These are phyloP conservation scores for Phaedon cochleariae DNA, from an alignment of 2,888 invertebrate species.

Conservation along the genomic window DNA sequence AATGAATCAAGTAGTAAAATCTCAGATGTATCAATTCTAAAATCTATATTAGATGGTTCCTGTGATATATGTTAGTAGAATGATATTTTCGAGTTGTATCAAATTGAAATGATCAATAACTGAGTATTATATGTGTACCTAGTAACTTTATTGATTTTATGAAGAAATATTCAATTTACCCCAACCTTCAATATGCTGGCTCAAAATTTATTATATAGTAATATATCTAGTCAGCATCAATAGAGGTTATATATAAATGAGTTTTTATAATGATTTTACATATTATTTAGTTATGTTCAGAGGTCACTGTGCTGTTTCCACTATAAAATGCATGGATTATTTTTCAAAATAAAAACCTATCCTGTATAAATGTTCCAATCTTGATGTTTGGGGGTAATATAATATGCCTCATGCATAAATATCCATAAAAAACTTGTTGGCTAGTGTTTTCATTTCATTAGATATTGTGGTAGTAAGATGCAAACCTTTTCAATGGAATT, in stretches of 20 bases:
- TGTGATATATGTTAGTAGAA: conserved; percentile 16
- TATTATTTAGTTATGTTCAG: conserved; percentile 15
- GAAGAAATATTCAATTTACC: conserved; percentile 43
- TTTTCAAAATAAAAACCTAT: not conserved
- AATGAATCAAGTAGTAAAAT: not conserved
- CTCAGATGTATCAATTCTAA: not conserved
- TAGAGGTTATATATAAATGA: conserved; percentile 25
- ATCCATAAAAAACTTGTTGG: not conserved
- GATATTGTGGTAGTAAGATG: conserved; percentile 2
- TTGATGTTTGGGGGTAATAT: too few relatives aligned
- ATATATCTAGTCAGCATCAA: conserved; percentile 55
- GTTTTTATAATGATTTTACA: conserved; percentile 3
- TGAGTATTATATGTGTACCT: conserved; percentile 14
- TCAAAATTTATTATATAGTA: conserved; percentile 56
- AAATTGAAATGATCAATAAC: conserved; percentile 9
- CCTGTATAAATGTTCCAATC: conserved; percentile 1
- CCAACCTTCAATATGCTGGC: conserved; percentile 52
- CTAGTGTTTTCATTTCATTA: not conserved
- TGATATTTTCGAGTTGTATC: conserved; percentile 7
- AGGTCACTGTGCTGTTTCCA: conserved; percentile 27
- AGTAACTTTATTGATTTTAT: conserved; percentile 21
- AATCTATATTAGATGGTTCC: conserved; percentile 15
- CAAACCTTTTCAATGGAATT: not conserved
- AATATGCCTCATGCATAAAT: too few relatives aligned
- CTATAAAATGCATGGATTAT: conserved; percentile 13